These are phyloP conservation scores for Drosophila burlai DNA, from an alignment of 1,140 invertebrate species.

Conservation along the genomic window DNA sequence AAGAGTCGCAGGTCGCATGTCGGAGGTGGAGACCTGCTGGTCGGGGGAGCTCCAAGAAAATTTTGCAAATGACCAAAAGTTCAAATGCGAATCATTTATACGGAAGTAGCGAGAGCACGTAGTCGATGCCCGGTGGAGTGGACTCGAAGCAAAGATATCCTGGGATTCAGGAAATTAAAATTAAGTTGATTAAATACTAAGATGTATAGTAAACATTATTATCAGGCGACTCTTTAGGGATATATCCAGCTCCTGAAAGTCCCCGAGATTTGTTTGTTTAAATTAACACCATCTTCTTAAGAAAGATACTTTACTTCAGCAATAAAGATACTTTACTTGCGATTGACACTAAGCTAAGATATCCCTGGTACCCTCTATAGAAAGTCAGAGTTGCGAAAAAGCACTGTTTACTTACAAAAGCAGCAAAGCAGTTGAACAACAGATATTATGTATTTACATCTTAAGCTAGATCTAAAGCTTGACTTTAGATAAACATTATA, in stretches of 20 bases:
- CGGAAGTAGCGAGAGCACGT: slow-evolving; percentile 19
- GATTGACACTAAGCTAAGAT: too few species aligned
- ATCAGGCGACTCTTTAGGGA: neutral
- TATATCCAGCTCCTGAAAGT: too few species aligned
- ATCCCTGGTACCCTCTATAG: too few species aligned
- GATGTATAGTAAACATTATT: neutral
- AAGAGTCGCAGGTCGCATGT: neutral
- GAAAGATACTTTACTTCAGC: neutral
- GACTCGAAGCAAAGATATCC: neutral
- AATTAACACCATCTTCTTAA: neutral
- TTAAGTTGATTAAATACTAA: neutral
- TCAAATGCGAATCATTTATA: slow-evolving; percentile 66
- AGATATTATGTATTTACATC: neutral
- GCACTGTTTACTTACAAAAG: slow-evolving; percentile 50
- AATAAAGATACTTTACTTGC: neutral
- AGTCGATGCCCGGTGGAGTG: too few species aligned
- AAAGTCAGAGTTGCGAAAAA: slow-evolving; percentile 16
- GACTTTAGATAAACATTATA: neutral
- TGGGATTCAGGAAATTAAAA: neutral
- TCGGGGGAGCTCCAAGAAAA: slow-evolving; percentile 29
- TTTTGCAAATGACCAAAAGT: slow-evolving; percentile 67
- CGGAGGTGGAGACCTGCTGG: neutral
- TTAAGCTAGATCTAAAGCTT: neutral
- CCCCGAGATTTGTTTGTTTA: neutral
- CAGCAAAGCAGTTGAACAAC: slow-evolving; percentile 8